Evolutionary conservation across 2,113 vertebrate genomes (phyloP).

Genomic region (Paralichthys olivaceus): DNA sequence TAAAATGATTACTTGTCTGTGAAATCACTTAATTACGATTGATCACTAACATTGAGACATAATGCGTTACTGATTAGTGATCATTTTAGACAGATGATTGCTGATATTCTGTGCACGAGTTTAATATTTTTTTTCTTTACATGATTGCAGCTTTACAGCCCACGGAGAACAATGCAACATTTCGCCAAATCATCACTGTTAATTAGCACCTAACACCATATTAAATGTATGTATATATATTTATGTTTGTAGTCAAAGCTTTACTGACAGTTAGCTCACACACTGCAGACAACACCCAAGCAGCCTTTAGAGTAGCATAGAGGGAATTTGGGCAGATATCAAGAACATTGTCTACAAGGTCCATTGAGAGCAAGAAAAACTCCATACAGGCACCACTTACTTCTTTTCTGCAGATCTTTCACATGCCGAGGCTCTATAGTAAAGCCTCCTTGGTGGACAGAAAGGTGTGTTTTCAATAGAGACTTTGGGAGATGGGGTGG

Average conservation of each 20-base stretch:
- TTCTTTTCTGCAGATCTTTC: conserved; percentile 71
- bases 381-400: conserved; percentile 70
- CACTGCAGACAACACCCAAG: conserved; percentile 31
- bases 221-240: neutral
- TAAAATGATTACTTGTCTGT: conserved; percentile 55
- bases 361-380: conserved; percentile 67
- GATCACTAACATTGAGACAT: conserved; percentile 34
- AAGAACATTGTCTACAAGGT: conserved; percentile 67
- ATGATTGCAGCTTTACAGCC: conserved; percentile 2
- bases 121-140: neutral
- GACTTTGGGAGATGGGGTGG: conserved; percentile 15
- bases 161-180: neutral
- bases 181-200: neutral
- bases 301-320: conserved; percentile 41
- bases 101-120: neutral
- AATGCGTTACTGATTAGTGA: conserved; percentile 44
- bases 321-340: conserved; percentile 65
- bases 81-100: conserved; percentile 45
- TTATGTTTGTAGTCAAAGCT: neutral
- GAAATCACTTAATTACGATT: conserved; percentile 59
- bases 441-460: conserved; percentile 71
- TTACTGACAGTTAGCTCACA: conserved; percentile 37
- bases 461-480: conserved; percentile 84
- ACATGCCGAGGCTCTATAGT: conserved; percentile 67
- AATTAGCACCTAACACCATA: neutral